Percentiles rank a stretch among this genome's conserved stretches.
Evolutionary conservation across 1,140 invertebrate genomes (phyloP).

Genomic region (Berghia stephanieae): DNA sequence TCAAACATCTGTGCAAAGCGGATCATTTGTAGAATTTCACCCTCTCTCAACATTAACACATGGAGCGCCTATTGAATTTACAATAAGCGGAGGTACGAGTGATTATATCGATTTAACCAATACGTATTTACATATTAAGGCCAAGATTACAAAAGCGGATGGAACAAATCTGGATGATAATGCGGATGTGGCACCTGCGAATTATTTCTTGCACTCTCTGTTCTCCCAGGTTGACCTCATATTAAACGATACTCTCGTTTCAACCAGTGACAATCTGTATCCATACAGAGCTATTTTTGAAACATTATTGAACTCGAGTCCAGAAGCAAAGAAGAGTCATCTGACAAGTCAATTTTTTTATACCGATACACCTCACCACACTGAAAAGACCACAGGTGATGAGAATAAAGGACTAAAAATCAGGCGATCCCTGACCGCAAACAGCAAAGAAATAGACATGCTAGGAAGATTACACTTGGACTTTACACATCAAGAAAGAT

Average conservation of each 20-base stretch:
- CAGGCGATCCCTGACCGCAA: background rate
- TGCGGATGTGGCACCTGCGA: background rate
- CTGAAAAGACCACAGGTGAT: background rate
- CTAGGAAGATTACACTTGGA: constrained; percentile 15
- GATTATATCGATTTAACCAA: constrained; percentile 1
- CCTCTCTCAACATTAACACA: too few relatives aligned
- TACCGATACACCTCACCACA: background rate
- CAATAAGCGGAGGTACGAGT: too few relatives aligned
- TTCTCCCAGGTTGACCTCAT: constrained; percentile 15
- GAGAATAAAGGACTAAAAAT: background rate
- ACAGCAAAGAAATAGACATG: constrained; percentile 14
- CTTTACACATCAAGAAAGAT: too few relatives aligned
- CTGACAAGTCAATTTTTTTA: background rate
- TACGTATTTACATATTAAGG: background rate
- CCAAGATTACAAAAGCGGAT: background rate
- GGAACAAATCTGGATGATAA: background rate
- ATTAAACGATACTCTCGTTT: constrained; percentile 16
- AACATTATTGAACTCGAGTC: too few relatives aligned
- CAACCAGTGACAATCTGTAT: too few relatives aligned
- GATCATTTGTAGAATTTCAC: too few relatives aligned
- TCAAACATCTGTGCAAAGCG: too few relatives aligned
- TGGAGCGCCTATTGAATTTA: too few relatives aligned
- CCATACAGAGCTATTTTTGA: too few relatives aligned
- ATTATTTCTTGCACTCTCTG: constrained; percentile 11
- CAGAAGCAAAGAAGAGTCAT: too few relatives aligned